Evolutionary conservation across 1,140 invertebrate genomes (phyloP).

Genomic region (Drosophila sp.): DNA sequence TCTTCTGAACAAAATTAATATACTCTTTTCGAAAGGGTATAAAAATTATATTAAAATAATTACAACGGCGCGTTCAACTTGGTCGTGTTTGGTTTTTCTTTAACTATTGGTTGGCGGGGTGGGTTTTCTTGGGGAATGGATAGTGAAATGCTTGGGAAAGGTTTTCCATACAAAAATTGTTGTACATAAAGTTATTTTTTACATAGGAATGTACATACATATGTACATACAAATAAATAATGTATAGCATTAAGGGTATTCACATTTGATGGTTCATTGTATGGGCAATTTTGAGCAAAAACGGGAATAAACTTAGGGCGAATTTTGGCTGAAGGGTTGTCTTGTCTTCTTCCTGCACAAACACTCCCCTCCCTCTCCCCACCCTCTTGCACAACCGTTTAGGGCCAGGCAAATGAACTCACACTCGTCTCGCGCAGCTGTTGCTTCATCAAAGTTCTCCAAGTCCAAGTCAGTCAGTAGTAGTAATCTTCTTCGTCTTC

Average conservation of each 20-base stretch:
- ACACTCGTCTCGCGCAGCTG: slow-evolving; percentile 51
- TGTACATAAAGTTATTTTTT: not conserved
- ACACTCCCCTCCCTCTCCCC: slow-evolving; percentile 12
- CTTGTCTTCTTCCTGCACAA: slow-evolving; percentile 36
- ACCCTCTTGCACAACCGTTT: not conserved
- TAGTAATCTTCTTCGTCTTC: slow-evolving; percentile 32
- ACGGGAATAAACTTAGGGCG: slow-evolving; percentile 47
- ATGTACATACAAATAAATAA: no score
- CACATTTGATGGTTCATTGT: not conserved
- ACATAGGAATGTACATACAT: not conserved
- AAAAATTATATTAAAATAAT: slow-evolving; percentile 78
- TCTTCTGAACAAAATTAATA: no score
- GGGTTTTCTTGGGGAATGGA: slow-evolving; percentile 68
- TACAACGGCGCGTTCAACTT: slow-evolving; percentile 73
- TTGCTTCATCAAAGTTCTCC: slow-evolving; percentile 38
- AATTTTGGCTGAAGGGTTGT: slow-evolving; percentile 54
- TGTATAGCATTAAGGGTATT: slow-evolving; percentile 2
- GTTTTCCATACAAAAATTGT: slow-evolving; percentile 59
- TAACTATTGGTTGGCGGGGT: slow-evolving; percentile 44
- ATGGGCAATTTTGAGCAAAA: slow-evolving; percentile 37
- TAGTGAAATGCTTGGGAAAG: slow-evolving; percentile 69
- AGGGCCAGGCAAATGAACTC: slow-evolving; percentile 46
- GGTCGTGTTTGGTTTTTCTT: slow-evolving; percentile 23
- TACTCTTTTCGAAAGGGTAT: no score
- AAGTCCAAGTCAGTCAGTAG: slow-evolving; percentile 22